Evolutionary conservation across 2,113 vertebrate genomes (phyloP).

Genomic region (Tachycineta bicolor): DNA sequence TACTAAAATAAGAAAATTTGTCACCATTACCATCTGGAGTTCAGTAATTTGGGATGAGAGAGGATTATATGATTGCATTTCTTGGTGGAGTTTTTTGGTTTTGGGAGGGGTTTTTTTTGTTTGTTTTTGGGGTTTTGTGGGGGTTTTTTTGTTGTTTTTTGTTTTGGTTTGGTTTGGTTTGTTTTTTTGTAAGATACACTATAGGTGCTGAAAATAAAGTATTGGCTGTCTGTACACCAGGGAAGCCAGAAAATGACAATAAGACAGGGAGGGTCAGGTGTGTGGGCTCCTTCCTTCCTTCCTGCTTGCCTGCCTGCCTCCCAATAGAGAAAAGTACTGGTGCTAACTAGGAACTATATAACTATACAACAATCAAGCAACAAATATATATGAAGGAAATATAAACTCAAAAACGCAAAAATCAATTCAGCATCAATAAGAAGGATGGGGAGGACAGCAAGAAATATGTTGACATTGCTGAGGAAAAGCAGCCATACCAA

Average conservation of each 20-base stretch:
- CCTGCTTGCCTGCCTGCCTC: neutral
- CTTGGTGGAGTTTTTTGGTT: too few relatives aligned
- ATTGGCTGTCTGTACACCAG: too few relatives aligned
- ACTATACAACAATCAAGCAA: neutral
- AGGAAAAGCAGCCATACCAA: neutral
- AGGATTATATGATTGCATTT: too few relatives aligned
- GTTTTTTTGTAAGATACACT: too few relatives aligned
- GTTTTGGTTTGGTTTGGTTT: too few relatives aligned
- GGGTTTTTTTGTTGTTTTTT: too few relatives aligned
- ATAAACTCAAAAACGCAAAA: neutral
- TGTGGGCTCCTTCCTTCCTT: neutral
- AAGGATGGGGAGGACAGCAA: neutral
- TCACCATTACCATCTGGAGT: neutral
- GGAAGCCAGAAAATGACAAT: too few relatives aligned
- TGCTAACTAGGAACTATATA: neutral
- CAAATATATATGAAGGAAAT: neutral
- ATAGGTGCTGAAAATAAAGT: too few relatives aligned
- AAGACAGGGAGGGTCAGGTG: too few relatives aligned
- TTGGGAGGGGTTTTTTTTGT: too few relatives aligned
- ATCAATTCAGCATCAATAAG: neutral
- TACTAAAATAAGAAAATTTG: neutral
- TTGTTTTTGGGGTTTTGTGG: too few relatives aligned
- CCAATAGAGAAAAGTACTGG: neutral
- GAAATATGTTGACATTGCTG: neutral
- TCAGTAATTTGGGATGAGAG: neutral